Conservation (phyloP, 2,113 vertebrate genomes). For the Meriones unguiculatus region DNA sequence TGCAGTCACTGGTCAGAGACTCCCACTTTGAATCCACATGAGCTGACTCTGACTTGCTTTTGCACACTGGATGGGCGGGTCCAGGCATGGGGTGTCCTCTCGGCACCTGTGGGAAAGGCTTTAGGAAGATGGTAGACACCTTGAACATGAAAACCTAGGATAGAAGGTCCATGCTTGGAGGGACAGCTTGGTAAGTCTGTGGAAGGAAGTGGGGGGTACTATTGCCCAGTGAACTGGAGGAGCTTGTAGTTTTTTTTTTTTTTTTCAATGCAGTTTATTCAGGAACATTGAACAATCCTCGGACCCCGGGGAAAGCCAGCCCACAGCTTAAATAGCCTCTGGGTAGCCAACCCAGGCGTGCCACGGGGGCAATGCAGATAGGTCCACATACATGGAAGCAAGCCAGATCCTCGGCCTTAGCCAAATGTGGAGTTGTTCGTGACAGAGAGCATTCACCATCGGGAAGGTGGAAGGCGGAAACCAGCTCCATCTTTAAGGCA, state of each 20-base stretch:
- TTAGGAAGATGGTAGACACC: not conserved
- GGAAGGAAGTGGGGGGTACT: not conserved
- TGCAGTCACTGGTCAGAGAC: not conserved
- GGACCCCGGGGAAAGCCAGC: no score
- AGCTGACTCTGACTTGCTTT: not conserved
- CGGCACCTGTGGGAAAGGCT: rapidly evolving
- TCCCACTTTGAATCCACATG: not conserved
- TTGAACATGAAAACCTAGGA: not conserved
- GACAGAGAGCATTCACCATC: no score
- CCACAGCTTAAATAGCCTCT: no score
- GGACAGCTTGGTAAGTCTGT: not conserved
- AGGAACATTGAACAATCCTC: no score
- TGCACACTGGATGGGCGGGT: not conserved
- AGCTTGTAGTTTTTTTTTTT: rapidly evolving
- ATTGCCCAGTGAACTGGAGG: not conserved
- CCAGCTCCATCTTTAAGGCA: no score
- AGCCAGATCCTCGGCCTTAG: no score
- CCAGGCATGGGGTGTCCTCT: not conserved
- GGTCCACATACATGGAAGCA: no score
- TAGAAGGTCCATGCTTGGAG: not conserved
- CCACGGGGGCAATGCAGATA: no score
- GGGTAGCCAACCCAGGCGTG: no score
- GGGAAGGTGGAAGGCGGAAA: no score
- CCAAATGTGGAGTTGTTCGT: no score
- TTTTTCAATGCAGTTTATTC: no score